Evolutionary conservation across 1,140 invertebrate genomes (phyloP).

Genomic region (Sarcophaga peregrina): DNA sequence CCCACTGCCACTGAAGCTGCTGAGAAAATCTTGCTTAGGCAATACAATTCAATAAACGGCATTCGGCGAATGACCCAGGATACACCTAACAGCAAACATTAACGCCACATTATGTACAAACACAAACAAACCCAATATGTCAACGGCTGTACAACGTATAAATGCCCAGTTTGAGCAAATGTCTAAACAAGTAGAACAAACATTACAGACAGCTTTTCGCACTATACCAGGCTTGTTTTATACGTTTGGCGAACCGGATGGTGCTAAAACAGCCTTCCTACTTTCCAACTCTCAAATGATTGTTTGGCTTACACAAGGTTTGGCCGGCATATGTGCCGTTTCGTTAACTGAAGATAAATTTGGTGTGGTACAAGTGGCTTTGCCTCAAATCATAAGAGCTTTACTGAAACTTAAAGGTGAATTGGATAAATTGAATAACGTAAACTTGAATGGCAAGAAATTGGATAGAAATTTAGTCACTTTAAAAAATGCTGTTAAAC

Average conservation of each 20-base stretch:
- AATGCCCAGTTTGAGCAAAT: constrained; percentile 65
- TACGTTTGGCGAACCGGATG: constrained; percentile 77
- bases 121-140: not conserved
- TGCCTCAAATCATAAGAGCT: constrained; percentile 74
- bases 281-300: constrained; percentile 76
- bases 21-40: constrained; percentile 58
- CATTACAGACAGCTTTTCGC: constrained; percentile 62
- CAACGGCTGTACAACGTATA: constrained; percentile 51
- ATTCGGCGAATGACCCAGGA: constrained; percentile 56
- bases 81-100: not conserved
- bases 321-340: constrained; percentile 74
- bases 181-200: constrained; percentile 61
- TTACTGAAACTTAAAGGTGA: constrained; percentile 75
- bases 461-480: constrained; percentile 71
- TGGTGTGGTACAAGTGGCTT: constrained; percentile 83
- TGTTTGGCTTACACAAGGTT: constrained; percentile 76
- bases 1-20: constrained; percentile 52
- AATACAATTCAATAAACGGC: constrained; percentile 67
- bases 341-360: constrained; percentile 81
- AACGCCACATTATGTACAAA: constrained; percentile 30
- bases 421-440: constrained; percentile 78
- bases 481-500: constrained; percentile 73
- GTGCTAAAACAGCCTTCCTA: constrained; percentile 73
- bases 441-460: constrained; percentile 72
- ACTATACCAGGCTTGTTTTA: constrained; percentile 75